phyloP scores from a whole-genome alignment of 2,113 vertebrate species.

The Ploceus nigricollis region DNA sequence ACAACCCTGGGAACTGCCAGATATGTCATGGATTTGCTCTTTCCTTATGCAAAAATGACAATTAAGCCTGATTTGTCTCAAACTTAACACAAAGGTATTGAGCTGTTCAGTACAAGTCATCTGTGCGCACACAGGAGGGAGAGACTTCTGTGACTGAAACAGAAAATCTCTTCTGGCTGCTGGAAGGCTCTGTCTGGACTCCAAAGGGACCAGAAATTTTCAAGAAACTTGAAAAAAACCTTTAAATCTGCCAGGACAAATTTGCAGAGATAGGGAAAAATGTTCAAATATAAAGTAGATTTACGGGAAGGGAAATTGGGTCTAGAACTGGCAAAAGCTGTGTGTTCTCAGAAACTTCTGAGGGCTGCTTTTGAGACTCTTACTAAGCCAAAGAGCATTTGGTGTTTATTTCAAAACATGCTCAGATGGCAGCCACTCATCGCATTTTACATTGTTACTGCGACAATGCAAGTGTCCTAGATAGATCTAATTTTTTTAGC shows the following conservation, averaged over 20 bases:
- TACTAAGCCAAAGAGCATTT: not conserved
- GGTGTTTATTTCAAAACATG: not conserved
- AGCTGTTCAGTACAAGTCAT: not conserved
- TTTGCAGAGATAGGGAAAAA: not conserved
- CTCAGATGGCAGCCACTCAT: not conserved
- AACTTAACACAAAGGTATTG: rapidly evolving
- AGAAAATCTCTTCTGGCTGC: not conserved
- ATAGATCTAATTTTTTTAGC: not conserved
- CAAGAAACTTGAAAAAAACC: not conserved
- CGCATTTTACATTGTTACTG: not conserved
- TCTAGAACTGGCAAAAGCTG: not conserved
- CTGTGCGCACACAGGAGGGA: not conserved
- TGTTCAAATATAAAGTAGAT: not conserved
- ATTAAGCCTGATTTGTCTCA: not conserved
- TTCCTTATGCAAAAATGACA: not conserved
- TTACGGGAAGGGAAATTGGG: not conserved
- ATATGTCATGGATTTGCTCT: not conserved
- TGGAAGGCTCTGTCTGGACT: not conserved
- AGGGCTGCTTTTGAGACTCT: not conserved
- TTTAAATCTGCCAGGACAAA: not conserved
- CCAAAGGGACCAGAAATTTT: not conserved
- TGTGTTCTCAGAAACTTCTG: not conserved
- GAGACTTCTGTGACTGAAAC: not conserved
- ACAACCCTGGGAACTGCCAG: not conserved
- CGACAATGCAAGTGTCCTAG: not conserved